Conservation (phyloP, 2,888 invertebrate species). For the Drosophila setosimentum region DNA sequence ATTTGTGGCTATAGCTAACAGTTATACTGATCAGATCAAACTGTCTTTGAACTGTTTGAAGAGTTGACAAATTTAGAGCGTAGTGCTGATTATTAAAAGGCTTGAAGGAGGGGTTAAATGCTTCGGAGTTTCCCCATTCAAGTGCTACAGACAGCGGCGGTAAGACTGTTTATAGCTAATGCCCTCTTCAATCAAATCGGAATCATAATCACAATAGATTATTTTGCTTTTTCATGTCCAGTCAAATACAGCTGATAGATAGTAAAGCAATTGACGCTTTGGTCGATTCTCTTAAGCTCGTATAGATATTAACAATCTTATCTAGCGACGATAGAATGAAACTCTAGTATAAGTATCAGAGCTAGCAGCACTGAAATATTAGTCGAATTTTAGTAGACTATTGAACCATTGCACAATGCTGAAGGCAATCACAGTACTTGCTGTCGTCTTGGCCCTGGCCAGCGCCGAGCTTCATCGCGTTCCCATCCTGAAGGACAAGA, state of each 20-base stretch:
- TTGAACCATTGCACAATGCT: constrained; percentile 50
- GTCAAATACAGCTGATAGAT: constrained; percentile 20
- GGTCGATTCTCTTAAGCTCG: not conserved
- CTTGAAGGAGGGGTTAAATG: not conserved
- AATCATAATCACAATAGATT: not conserved
- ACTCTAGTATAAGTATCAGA: constrained; percentile 49
- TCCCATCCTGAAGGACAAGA: constrained; percentile 68
- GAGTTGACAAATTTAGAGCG: constrained; percentile 4
- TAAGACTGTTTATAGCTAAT: constrained; percentile 5
- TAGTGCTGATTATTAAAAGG: not conserved
- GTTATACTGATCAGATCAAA: constrained; percentile 16
- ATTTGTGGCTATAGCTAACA: not conserved
- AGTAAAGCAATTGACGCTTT: constrained; percentile 28
- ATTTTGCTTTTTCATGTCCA: not conserved
- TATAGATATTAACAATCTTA: constrained; percentile 52
- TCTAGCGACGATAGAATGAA: constrained; percentile 22
- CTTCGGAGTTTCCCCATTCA: not conserved
- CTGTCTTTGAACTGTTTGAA: constrained; percentile 3
- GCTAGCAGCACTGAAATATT: constrained; percentile 26
- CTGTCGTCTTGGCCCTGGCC: constrained; percentile 68
- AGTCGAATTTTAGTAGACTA: constrained; percentile 66
- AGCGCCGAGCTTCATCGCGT: constrained; percentile 72
- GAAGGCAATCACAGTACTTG: constrained; percentile 53
- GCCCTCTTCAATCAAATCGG: constrained; percentile 6
- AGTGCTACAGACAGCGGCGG: constrained; percentile 8